A percentile compares a stretch with the other conserved stretches of the same genome.
Evolutionary conservation across 1,140 invertebrate species (phyloP).

Genomic region (Copidosoma floridanum): DNA sequence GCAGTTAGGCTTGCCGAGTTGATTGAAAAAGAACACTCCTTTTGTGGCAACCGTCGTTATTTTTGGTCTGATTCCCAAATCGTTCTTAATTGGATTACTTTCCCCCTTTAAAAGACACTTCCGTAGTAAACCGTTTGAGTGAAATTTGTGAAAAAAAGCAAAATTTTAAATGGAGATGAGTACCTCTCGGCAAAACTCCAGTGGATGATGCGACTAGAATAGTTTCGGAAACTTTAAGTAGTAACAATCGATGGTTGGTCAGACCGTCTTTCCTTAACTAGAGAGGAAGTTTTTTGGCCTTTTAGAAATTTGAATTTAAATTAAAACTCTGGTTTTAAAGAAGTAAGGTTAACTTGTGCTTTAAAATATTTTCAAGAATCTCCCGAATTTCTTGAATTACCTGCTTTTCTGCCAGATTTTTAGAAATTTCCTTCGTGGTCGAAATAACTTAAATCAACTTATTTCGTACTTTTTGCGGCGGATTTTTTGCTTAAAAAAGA

Average conservation of each 20-base stretch:
- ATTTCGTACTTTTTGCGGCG: not conserved
- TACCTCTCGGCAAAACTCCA: slow-evolving; percentile 35
- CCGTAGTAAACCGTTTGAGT: slow-evolving; percentile 46
- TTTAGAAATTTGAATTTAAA: not conserved
- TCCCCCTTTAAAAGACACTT: slow-evolving; percentile 40
- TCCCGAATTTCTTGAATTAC: not conserved
- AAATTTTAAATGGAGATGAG: slow-evolving; percentile 32
- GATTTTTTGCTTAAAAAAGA: not conserved
- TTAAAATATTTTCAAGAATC: not conserved
- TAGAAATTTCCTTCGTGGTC: not conserved
- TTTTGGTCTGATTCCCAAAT: slow-evolving; percentile 44
- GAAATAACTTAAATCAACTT: not conserved
- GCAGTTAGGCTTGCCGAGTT: slow-evolving; percentile 33
- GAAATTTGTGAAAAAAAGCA: slow-evolving; percentile 41
- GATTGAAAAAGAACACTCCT: slow-evolving; percentile 31
- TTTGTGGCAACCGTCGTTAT: not conserved
- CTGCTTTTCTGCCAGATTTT: not conserved
- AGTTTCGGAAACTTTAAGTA: not conserved
- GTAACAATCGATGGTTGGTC: slow-evolving; percentile 24
- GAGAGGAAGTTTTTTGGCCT: not conserved
- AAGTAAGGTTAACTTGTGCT: not conserved
- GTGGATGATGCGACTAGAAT: slow-evolving; percentile 34
- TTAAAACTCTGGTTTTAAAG: not conserved
- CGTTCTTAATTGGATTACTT: slow-evolving; percentile 39
- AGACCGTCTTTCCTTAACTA: slow-evolving; percentile 28